These are phyloP conservation scores for Sebastes steindachneri DNA, from an alignment of 2,797 vertebrate genomes.

Conservation along the genomic window DNA sequence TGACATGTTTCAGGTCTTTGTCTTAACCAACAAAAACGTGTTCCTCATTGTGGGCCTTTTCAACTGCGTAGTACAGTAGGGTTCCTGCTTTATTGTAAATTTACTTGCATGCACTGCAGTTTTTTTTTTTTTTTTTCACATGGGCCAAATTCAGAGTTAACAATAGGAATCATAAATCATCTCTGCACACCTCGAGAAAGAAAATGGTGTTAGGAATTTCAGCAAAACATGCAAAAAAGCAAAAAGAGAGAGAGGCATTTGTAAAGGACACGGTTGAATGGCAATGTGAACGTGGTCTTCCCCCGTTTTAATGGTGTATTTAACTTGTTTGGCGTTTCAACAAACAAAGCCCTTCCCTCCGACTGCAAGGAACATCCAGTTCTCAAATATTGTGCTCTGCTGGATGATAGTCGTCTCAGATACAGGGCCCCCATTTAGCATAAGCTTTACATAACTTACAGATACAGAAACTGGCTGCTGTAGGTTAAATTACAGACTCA, in stretches of 20 bases:
- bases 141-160: conserved; percentile 4
- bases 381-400: conserved; percentile 15
- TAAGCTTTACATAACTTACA: conserved; percentile 40
- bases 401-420: conserved; percentile 34
- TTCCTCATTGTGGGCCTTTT: conserved; percentile 4
- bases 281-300: conserved; percentile 48
- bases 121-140: neutral
- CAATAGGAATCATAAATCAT: conserved; percentile 30
- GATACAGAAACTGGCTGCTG: conserved; percentile 7
- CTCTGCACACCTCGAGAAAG: neutral
- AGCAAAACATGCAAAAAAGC: neutral
- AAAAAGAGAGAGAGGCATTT: neutral
- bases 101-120: neutral
- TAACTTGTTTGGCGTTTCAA: conserved; percentile 60
- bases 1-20: neutral
- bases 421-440: conserved; percentile 18
- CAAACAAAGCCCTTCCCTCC: conserved; percentile 69
- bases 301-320: conserved; percentile 61
- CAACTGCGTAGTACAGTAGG: neutral
- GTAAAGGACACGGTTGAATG: neutral
- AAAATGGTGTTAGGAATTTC: neutral
- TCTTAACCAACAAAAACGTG: neutral
- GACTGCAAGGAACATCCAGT: conserved; percentile 42
- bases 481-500: conserved; percentile 4
- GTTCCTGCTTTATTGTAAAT: neutral